Percentiles rank a stretch among this genome's conserved stretches.
These are phyloP conservation scores for Alauda arvensis DNA, from an alignment of 2,797 vertebrate species.

Conservation along the genomic window DNA sequence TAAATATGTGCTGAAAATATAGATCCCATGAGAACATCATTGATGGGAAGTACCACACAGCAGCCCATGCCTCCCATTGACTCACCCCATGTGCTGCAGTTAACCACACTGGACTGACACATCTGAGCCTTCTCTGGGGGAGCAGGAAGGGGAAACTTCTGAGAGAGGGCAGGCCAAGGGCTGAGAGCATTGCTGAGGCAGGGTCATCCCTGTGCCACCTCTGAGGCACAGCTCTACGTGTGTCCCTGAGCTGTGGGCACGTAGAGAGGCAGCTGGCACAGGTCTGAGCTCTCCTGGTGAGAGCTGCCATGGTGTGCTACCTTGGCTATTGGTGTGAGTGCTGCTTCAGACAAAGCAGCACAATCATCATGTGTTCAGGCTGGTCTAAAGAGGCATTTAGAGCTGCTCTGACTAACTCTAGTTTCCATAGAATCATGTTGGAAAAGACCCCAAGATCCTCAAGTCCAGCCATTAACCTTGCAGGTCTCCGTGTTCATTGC, in stretches of 20 bases:
- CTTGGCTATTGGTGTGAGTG: fast-evolving
- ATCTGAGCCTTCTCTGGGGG: neutral
- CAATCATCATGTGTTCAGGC: neutral
- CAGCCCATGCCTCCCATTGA: fast-evolving
- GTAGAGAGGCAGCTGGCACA: neutral
- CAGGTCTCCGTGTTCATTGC: fast-evolving
- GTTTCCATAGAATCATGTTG: neutral
- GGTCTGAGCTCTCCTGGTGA: neutral
- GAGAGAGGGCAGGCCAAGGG: neutral
- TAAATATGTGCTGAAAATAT: neutral
- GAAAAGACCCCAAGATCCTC: neutral
- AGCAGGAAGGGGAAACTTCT: neutral
- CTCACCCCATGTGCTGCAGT: neutral
- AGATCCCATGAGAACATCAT: neutral
- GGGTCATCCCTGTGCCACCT: neutral
- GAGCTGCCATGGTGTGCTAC: fast-evolving
- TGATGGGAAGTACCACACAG: neutral
- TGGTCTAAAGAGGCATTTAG: neutral
- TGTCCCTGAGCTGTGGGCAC: neutral
- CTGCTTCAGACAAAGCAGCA: neutral
- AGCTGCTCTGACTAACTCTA: neutral
- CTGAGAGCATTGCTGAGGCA: fast-evolving
- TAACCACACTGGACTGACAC: neutral
- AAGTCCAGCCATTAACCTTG: neutral
- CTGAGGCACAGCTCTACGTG: fast-evolving